Evolutionary conservation across 2,113 vertebrate genomes (phyloP).

Genomic region (Apteryx owenii): DNA sequence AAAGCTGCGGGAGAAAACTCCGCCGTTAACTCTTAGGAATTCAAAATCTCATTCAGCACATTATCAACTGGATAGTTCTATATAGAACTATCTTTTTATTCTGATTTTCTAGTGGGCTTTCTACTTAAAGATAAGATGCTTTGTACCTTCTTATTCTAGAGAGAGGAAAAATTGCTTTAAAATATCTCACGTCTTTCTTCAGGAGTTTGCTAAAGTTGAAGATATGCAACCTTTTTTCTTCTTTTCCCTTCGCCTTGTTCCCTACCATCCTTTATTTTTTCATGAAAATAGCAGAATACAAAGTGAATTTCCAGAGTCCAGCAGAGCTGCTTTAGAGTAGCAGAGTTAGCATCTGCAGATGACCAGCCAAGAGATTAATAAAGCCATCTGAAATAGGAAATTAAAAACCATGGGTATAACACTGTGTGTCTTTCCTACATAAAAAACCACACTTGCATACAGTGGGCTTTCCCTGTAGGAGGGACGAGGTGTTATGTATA

Average conservation of each 20-base stretch:
- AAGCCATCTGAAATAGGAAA: conserved; percentile 49
- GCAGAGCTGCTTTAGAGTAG: conserved; percentile 19
- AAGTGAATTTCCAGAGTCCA: conserved; percentile 2
- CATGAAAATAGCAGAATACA: neutral
- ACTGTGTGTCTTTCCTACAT: neutral
- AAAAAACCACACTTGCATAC: neutral
- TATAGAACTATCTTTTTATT: neutral
- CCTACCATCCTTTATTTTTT: neutral
- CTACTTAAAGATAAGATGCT: neutral
- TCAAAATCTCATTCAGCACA: neutral
- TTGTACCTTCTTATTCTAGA: neutral
- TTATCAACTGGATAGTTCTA: neutral
- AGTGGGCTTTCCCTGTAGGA: neutral
- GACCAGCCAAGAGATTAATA: conserved; percentile 59
- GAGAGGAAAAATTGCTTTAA: neutral
- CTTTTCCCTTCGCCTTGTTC: neutral
- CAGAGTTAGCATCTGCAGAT: conserved; percentile 6
- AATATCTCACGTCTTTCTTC: neutral
- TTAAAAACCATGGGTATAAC: conserved; percentile 50
- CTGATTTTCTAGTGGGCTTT: neutral
- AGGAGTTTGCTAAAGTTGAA: neutral
- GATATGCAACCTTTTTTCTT: neutral
- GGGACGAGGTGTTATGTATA: neutral
- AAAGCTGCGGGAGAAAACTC: neutral
- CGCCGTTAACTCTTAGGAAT: neutral